Conservation (phyloP, 2,888 invertebrate genomes). For the Carterocephalus palaemon region DNA sequence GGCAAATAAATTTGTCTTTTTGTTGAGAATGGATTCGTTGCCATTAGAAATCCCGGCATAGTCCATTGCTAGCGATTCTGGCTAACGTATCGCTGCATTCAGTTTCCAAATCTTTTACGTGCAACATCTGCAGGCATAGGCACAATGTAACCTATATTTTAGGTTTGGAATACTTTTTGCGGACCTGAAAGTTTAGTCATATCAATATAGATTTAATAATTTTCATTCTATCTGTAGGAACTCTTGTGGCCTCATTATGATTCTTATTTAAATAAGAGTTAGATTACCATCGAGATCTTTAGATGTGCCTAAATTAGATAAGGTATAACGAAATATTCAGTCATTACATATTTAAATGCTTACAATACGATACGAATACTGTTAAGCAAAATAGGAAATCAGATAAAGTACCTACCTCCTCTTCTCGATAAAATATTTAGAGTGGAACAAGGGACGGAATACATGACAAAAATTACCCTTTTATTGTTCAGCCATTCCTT, state of each 20-base stretch:
- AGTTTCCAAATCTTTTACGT: conserved; percentile 9
- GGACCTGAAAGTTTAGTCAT: too few species aligned
- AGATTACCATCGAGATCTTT: too few species aligned
- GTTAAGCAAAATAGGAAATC: conserved; percentile 5
- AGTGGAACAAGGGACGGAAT: conserved; percentile 9
- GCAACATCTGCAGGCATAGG: not conserved
- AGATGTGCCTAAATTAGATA: too few species aligned
- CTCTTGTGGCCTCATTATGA: too few species aligned
- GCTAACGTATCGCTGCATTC: conserved; percentile 14
- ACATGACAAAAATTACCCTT: conserved; percentile 17
- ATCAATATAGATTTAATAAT: too few species aligned
- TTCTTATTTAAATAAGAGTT: too few species aligned
- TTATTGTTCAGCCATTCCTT: conserved; percentile 6
- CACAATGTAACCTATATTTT: conserved; percentile 7
- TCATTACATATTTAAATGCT: conserved; percentile 1
- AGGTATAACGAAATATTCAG: too few species aligned
- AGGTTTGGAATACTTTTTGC: not conserved
- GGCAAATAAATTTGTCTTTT: conserved; percentile 20
- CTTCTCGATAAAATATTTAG: conserved; percentile 16
- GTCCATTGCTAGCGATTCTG: conserved; percentile 6
- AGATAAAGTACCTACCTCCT: conserved; percentile 9
- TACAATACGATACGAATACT: conserved; percentile 7
- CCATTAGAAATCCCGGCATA: conserved; percentile 15
- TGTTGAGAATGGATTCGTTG: conserved; percentile 20
- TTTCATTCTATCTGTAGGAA: too few species aligned